phyloP scores from a whole-genome alignment of 2,797 vertebrate species.

The Artibeus jamaicensis region DNA sequence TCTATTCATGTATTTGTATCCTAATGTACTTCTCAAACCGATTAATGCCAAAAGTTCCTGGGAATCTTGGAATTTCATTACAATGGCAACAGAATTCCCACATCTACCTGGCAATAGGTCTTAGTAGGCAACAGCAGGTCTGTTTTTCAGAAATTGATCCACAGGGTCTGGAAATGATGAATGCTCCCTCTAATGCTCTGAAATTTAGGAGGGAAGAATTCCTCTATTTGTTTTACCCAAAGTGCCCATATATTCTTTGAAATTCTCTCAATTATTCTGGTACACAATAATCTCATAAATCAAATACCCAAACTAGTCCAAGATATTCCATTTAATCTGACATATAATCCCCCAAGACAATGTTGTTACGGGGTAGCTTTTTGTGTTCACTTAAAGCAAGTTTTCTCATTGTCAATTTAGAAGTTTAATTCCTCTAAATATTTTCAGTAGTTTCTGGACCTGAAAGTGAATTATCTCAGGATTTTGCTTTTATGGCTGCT shows the following conservation, averaged over 20 bases:
- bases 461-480: background rate
- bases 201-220: background rate
- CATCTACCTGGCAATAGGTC: background rate
- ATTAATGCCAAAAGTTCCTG: background rate
- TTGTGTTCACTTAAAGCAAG: background rate
- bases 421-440: constrained; percentile 16
- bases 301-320: constrained; percentile 18
- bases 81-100: background rate
- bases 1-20: background rate
- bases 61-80: background rate
- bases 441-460: background rate
- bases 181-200: background rate
- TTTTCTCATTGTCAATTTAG: background rate
- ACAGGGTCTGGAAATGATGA: background rate
- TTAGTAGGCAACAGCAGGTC: background rate
- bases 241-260: background rate
- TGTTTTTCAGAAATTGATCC: background rate
- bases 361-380: background rate
- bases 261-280: constrained; percentile 43
- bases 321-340: constrained; percentile 20
- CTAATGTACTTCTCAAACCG: background rate
- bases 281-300: constrained; percentile 45
- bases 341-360: background rate
- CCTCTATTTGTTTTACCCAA: constrained; percentile 42
- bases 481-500: background rate